Evolutionary conservation across 2,888 invertebrate genomes (phyloP).

Genomic region (Tenthredo mesomela): DNA sequence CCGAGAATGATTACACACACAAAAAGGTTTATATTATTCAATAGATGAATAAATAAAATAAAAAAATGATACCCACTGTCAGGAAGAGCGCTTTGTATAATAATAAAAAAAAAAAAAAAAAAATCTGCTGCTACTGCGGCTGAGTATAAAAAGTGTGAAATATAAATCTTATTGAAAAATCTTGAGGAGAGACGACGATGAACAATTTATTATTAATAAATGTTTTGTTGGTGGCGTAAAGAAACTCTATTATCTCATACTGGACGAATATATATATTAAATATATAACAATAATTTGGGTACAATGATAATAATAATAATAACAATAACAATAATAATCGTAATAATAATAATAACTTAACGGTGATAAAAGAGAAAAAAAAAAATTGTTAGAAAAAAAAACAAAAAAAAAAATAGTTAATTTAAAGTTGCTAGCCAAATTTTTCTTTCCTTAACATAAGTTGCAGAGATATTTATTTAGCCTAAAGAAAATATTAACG

Average conservation of each 20-base stretch:
- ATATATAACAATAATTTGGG: background rate
- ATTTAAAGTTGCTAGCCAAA: conserved; percentile 75
- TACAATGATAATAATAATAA: background rate
- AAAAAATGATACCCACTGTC: background rate
- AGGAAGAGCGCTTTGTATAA: background rate
- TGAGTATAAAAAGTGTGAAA: conserved; percentile 9
- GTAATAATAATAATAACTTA: background rate
- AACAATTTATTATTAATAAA: background rate
- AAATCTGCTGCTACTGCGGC: background rate
- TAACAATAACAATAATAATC: background rate
- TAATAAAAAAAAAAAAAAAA: background rate
- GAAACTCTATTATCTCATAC: background rate
- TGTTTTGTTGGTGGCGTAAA: background rate
- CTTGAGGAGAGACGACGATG: background rate
- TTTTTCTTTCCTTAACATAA: conserved; percentile 75
- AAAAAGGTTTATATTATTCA: background rate
- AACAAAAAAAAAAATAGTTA: background rate
- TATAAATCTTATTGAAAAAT: background rate
- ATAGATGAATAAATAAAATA: background rate
- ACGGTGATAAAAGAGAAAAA: background rate
- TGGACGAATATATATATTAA: background rate
- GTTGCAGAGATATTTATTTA: conserved; percentile 74
- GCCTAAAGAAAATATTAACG: conserved; percentile 63
- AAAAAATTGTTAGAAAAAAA: background rate
- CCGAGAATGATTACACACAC: background rate